These are phyloP conservation scores for Andrena minutula DNA, from an alignment of 2,888 invertebrate species.

Conservation along the genomic window DNA sequence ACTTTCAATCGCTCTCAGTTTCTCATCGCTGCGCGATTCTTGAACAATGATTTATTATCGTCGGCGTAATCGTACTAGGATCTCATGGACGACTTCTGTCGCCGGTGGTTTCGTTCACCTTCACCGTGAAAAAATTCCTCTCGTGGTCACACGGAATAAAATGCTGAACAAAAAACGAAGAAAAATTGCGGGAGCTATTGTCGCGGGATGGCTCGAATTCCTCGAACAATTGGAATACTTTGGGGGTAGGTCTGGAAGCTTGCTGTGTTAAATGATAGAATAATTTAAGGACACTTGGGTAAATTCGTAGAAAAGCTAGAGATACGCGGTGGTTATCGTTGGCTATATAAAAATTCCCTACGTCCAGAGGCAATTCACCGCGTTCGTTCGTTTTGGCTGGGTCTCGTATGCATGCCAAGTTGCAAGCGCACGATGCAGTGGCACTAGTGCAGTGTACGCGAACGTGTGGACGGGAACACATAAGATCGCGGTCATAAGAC, in stretches of 20 bases:
- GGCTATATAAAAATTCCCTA: constrained; percentile 45
- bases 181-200: background rate
- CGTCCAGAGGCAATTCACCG: constrained; percentile 22
- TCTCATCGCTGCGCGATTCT: background rate
- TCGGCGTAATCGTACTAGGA: background rate
- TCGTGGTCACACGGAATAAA: no score
- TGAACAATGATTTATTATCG: constrained; percentile 2
- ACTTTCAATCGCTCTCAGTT: constrained; percentile 14
- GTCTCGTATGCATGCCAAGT: constrained; percentile 21
- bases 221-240: background rate
- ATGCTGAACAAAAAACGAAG: background rate
- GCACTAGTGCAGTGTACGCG: background rate
- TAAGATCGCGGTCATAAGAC: background rate
- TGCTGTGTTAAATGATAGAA: constrained; percentile 41
- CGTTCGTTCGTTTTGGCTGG: constrained; percentile 12
- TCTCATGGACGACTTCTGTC: background rate
- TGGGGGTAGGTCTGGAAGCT: background rate
- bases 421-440: background rate
- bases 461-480: background rate
- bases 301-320: constrained; percentile 9
- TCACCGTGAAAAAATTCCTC: background rate
- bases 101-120: background rate
- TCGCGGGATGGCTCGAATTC: background rate
- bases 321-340: constrained; percentile 2
- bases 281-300: constrained; percentile 30